Percentiles rank a stretch among this genome's conserved stretches.
These are phyloP conservation scores for Charadrius vociferus DNA, from an alignment of 2,113 vertebrate genomes.

Conservation along the genomic window DNA sequence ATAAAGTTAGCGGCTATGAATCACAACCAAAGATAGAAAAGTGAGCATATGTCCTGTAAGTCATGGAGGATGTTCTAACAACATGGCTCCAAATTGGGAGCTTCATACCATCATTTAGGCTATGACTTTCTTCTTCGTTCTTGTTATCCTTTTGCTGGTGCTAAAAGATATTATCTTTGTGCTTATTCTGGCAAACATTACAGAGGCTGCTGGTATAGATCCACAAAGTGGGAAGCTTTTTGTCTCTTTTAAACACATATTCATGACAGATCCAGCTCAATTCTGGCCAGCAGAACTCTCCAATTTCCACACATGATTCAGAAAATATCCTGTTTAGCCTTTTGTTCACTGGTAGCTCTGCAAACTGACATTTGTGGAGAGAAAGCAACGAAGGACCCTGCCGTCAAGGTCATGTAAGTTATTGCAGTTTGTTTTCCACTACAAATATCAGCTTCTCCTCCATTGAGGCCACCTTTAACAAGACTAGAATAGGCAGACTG, in stretches of 20 bases:
- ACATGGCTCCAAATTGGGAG: background rate
- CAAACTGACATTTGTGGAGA: background rate
- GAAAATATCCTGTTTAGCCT: background rate
- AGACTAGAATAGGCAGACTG: background rate
- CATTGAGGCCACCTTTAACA: background rate
- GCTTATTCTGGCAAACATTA: background rate
- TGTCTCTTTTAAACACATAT: background rate
- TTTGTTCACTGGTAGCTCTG: background rate
- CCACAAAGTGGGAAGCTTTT: background rate
- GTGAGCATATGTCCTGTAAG: background rate
- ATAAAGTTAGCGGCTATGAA: background rate
- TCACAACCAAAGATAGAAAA: background rate
- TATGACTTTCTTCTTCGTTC: background rate
- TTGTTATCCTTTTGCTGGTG: background rate
- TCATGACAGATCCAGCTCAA: background rate
- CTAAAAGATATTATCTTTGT: background rate
- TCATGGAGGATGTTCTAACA: background rate
- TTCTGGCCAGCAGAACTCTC: background rate
- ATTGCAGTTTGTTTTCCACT: background rate
- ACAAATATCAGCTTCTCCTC: background rate
- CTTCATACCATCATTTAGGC: background rate
- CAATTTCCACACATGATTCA: background rate
- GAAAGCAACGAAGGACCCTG: background rate
- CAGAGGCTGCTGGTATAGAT: background rate
- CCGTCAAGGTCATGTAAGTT: background rate